Conservation (phyloP, 2,113 vertebrate species). For the Petrocephalus microphthalmus region DNA sequence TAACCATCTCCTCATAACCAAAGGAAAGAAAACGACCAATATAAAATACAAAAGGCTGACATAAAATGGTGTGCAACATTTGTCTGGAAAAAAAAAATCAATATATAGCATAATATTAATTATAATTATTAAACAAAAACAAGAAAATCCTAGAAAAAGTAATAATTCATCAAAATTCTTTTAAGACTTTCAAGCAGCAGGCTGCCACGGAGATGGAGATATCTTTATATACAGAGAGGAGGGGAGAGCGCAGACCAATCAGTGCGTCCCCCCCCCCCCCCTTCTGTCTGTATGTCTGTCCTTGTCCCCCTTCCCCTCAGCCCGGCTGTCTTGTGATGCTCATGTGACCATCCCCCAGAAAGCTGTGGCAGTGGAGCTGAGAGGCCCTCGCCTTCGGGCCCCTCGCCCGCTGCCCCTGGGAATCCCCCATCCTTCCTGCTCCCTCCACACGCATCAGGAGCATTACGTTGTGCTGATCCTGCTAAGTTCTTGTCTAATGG, state of each 20-base stretch:
- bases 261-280: constrained; percentile 37
- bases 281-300: constrained; percentile 36
- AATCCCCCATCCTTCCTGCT: constrained; percentile 49
- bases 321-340: constrained; percentile 39
- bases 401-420: constrained; percentile 29
- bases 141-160: constrained; percentile 61
- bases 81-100: constrained; percentile 51
- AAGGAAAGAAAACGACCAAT: constrained; percentile 51
- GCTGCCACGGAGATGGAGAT: constrained; percentile 58
- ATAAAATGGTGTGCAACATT: constrained; percentile 73
- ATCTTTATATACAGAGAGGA: constrained; percentile 67
- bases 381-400: constrained; percentile 50
- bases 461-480: constrained; percentile 93
- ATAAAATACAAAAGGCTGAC: constrained; percentile 83
- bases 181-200: constrained; percentile 69
- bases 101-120: constrained; percentile 42
- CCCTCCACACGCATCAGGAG: constrained; percentile 38
- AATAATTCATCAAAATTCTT: constrained; percentile 42
- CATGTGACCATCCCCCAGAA: constrained; percentile 44
- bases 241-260: constrained; percentile 48
- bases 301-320: not conserved
- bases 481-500: constrained; percentile 97
- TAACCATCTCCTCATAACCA: constrained; percentile 35
- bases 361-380: constrained; percentile 23
- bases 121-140: constrained; percentile 39